Conservation (phyloP, 2,888 invertebrate genomes). For the Pyralis farinalis region DNA sequence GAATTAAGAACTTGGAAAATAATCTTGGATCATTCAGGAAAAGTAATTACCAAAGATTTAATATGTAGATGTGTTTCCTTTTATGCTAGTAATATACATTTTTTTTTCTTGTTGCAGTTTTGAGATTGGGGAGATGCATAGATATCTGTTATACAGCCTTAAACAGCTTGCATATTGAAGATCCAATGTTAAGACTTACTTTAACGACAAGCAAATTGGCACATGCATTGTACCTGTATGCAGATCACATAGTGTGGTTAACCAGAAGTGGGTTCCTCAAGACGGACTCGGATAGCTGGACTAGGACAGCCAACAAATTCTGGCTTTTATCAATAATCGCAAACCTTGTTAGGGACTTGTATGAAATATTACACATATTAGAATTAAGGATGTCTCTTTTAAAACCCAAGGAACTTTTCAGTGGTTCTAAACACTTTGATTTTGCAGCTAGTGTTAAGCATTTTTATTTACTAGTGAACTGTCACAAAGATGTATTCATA, state of each 20-base stretch:
- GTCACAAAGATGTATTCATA: constrained; percentile 85
- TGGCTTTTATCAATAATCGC: constrained; percentile 92
- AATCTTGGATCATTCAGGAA: constrained; percentile 93
- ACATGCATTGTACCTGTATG: constrained; percentile 88
- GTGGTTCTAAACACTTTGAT: constrained; percentile 44
- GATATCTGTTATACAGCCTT: constrained; percentile 90
- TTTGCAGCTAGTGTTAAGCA: constrained; percentile 43
- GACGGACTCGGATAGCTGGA: constrained; percentile 89
- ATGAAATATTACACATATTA: constrained; percentile 87
- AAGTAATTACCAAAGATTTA: constrained; percentile 81
- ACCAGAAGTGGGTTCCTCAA: constrained; percentile 85
- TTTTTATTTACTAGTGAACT: constrained; percentile 46
- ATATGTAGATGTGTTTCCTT: no score
- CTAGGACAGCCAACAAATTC: constrained; percentile 86
- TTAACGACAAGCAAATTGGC: constrained; percentile 90
- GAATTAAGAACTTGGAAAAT: constrained; percentile 90
- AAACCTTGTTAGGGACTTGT: constrained; percentile 90
- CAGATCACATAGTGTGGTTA: constrained; percentile 94
- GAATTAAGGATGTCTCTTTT: constrained; percentile 69
- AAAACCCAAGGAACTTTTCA: constrained; percentile 60
- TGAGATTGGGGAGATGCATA: constrained; percentile 91
- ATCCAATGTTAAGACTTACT: constrained; percentile 85
- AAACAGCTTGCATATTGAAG: constrained; percentile 86
- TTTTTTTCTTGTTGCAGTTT: constrained; percentile 81
- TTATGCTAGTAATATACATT: not conserved